Evolutionary conservation across 2,113 vertebrate species (phyloP).

Genomic region (Laticauda colubrina): DNA sequence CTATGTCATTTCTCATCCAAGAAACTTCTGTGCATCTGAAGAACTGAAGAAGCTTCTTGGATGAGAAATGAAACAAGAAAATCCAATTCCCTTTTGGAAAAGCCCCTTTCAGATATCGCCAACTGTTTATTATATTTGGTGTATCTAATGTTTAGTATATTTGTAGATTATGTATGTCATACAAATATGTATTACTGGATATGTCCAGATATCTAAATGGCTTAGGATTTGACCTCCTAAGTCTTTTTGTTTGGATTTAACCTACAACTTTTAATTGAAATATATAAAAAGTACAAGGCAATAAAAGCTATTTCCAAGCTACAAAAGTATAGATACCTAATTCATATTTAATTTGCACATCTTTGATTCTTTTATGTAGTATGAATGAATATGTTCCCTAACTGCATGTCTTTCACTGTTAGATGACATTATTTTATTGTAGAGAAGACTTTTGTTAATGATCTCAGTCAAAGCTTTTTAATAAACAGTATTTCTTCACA

Average conservation of each 20-base stretch:
- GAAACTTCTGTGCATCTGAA: not conserved
- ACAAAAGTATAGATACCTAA: not conserved
- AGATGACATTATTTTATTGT: not conserved
- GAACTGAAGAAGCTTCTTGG: not conserved
- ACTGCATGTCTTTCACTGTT: not conserved
- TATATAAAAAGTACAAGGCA: not conserved
- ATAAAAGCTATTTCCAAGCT: not conserved
- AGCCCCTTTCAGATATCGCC: not conserved
- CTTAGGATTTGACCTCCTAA: not conserved
- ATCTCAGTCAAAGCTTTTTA: not conserved
- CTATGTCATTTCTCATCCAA: not conserved
- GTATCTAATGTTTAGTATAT: not conserved
- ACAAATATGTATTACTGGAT: not conserved
- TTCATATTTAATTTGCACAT: not conserved
- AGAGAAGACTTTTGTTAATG: not conserved
- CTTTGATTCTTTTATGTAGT: not conserved
- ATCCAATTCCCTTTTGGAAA: not conserved
- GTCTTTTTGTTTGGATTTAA: not conserved
- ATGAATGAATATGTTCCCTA: not conserved
- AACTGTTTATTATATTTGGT: conserved; percentile 2
- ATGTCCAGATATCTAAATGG: not conserved
- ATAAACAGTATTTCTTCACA: not conserved
- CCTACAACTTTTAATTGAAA: not conserved
- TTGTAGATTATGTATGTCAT: not conserved
- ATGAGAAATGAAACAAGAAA: not conserved